These are phyloP conservation scores for Lucinisca nassula DNA, from an alignment of 2,888 invertebrate species.

Conservation along the genomic window DNA sequence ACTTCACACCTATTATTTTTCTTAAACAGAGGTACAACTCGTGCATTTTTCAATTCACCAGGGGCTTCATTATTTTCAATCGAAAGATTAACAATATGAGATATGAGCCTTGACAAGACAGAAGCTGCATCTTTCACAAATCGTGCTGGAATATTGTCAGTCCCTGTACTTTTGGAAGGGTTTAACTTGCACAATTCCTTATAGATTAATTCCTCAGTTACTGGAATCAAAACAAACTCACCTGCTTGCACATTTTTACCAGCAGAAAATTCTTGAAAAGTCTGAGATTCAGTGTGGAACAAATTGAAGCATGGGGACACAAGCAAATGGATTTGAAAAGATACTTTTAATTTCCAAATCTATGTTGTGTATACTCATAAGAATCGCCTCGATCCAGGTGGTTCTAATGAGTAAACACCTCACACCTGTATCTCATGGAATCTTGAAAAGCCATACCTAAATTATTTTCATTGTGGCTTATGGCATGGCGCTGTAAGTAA, in stretches of 20 bases:
- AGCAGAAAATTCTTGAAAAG: not conserved
- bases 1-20: too few relatives aligned
- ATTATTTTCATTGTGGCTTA: too few relatives aligned
- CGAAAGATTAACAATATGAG: constrained; percentile 5
- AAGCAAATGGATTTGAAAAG: too few relatives aligned
- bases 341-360: too few relatives aligned
- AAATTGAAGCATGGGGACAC: not conserved
- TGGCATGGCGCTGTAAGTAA: too few relatives aligned
- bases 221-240: not conserved
- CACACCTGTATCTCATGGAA: too few relatives aligned
- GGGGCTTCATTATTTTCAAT: not conserved
- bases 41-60: constrained; percentile 6
- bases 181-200: constrained; percentile 14
- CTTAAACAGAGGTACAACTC: constrained; percentile 11
- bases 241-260: not conserved
- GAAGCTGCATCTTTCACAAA: constrained; percentile 21
- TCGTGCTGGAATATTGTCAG: constrained; percentile 8
- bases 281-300: not conserved
- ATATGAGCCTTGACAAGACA: not conserved
- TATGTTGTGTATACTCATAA: too few relatives aligned
- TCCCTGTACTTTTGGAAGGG: not conserved
- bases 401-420: too few relatives aligned
- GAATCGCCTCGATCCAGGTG: too few relatives aligned
- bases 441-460: too few relatives aligned
- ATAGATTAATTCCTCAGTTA: not conserved